Conservation (phyloP, 2,888 invertebrate species). For the Caenorhabditis imperialis region DNA sequence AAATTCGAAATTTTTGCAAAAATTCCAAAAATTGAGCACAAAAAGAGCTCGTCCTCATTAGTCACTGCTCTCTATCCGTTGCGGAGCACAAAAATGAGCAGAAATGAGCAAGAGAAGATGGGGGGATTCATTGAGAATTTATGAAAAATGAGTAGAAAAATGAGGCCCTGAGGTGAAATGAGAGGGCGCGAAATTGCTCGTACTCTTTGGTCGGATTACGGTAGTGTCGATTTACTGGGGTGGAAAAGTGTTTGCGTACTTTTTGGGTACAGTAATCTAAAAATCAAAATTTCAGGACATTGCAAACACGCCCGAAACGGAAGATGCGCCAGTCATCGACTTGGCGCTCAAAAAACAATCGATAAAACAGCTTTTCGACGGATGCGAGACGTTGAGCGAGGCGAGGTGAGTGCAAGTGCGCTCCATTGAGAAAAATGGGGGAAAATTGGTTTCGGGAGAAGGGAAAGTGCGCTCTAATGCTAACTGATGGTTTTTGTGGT, state of each 20-base stretch:
- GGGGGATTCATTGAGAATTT: conserved; percentile 43
- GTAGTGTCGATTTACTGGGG: too few relatives aligned
- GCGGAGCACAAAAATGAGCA: conserved; percentile 2
- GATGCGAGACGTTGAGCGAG: conserved; percentile 53
- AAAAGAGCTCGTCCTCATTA: background rate
- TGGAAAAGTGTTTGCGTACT: too few relatives aligned
- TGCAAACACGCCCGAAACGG: conserved; percentile 5
- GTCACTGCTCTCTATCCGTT: too few relatives aligned
- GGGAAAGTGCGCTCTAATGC: too few relatives aligned
- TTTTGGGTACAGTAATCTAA: too few relatives aligned
- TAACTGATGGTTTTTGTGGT: too few relatives aligned
- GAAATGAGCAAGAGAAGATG: conserved; percentile 9
- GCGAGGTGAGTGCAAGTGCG: conserved; percentile 32
- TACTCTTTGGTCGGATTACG: background rate
- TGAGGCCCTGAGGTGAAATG: conserved; percentile 21
- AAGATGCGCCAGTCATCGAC: conserved; percentile 16
- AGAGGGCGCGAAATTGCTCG: background rate
- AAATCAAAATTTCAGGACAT: conserved; percentile 15
- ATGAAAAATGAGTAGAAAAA: conserved; percentile 20
- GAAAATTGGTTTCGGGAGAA: conserved; percentile 13
- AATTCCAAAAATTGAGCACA: background rate
- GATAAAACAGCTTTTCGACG: conserved; percentile 52
- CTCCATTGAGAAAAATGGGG: background rate
- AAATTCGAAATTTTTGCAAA: conserved; percentile 1
- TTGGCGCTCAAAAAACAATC: conserved; percentile 36